Base-by-base conservation (phyloP, 2,888 invertebrate species). In the Phyllotreta striolata region DNA sequence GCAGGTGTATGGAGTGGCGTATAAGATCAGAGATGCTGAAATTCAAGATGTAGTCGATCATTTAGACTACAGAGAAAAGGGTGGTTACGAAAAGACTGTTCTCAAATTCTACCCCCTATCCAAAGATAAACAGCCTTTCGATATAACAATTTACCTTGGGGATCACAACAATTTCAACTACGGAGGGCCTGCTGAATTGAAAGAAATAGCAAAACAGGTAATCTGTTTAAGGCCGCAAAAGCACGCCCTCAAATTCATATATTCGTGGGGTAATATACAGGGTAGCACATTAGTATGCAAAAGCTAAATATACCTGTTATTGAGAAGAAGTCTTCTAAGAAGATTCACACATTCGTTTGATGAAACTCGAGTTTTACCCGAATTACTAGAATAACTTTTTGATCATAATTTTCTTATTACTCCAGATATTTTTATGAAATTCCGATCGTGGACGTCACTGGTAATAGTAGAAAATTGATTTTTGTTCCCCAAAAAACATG, bases 61-160 rank as follows among this genome's bases (percentile, higher is more conserved):
- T 78, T 84, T 98, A 70, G 96, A 98, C 79, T 91, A 87, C 76
- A 85, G 98, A 75, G 98, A 98, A 82, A 95, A 95, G 79, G 95
- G 93, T 80, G 98, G 98, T 7, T 98, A 98, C 78, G 84, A 88
- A 57, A 87, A 91, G 71, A 87, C 85, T 77, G 83, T 81, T 4
- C 87, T 93, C 0, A 83, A 84, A 58, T 98, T 98, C 79, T 83
- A 91, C 78, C 92, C 95, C 0, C 82, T 79, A 56, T 72, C 75
- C 13, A 47, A 70, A 13, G 68, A 73, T 5, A 75, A 74, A n/a
- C 74, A 83, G 49, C 88, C 91, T 10, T 90, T 93, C 79, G 80
- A 86, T 55, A 84, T 95, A 34, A 88, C 87, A 1, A 85, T 95
- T 59, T 97, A 97, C 81, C 88, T 97, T 65, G 96, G 92, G 0